Evolutionary conservation across 2,888 invertebrate genomes (phyloP), one percentile per base, ranked within the genome.

Genomic region (Eustalomyia histrio): DNA sequence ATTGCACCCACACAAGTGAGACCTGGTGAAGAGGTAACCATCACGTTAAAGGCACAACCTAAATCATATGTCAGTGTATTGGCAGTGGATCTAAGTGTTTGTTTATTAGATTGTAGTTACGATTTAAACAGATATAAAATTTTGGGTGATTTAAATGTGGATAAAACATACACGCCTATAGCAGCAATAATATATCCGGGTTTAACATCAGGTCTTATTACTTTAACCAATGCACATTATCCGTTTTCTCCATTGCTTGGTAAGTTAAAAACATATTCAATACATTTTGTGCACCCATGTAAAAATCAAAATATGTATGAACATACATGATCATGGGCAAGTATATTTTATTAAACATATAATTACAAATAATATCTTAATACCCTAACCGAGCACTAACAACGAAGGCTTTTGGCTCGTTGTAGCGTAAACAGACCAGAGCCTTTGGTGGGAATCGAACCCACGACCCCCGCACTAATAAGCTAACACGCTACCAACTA

Each of bases 41-140:
- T 98, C 12, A 92, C 93, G 1, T 93, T 97, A 17, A 91, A 92
- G 7, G 94, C 97, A 0, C 95, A 95, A 87, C 94, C 97, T 0
- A 95, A 96, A 85, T 96, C 97, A 0, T 94, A 94, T 84, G 94
- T 97, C 14, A 97, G 96, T 6, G 90, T 98, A 14, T 47, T 76
- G 18, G 76, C 76, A 24, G 76, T 76, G 2, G 76, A 76, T 53
- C 24, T 76, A 12, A 43, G 76, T 53, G 76, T 76, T 8, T 61
- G 43, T 52, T 16, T 78, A 4, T 47, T 72, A 7, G 55, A 61
- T 21, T 16, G 21, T 6, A 35, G 29, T 0, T 67, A 78, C 50
- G 55, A 67, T 21, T 92, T 78, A 5, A 14, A 61, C 10, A 72
- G 63, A 29, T 2, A 2, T 0, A 55, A 2, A 29, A 67, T 72